Evolutionary conservation across 2,113 vertebrate genomes (phyloP), one percentile per base, ranked within the genome.

Genomic region (Cottus gobio): DNA sequence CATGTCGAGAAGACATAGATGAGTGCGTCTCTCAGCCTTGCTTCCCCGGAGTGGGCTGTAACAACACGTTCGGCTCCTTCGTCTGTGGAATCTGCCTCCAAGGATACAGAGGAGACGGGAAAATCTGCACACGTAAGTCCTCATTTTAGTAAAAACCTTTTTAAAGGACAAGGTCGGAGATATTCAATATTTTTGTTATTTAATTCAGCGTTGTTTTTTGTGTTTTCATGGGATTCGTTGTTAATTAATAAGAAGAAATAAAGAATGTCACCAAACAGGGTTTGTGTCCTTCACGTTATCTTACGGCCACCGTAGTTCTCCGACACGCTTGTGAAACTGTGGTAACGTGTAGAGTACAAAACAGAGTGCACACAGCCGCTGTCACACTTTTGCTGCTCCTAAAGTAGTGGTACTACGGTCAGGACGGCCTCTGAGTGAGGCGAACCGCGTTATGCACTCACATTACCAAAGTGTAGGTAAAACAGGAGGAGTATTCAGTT

Each of bases 51-150:
- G 94, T 92, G 13, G 64, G 88, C 67, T 99, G 97, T 71, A 89
- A 94, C 89, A 98, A 97, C 91, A 96, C 94, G 0, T 85, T 93
- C 52, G 96, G 96, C 52, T 97, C 96, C 62, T 98, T 97, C 77
- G 46, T 58, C 48, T 98, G 97, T 89, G 95, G 92, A 50, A 65
- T 81, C 3, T 98, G 96, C 72, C 96, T 97, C n/a, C 74, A 68
- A 20, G 96, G 95, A 67, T 92, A 93, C 80, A 76, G 81, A 15
- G 96, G 96, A 26, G 94, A 97, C 69, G 96, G 97, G 9, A 95
- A 79, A 31, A 92, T 15, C 20, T 97, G 97, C 77, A 88, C 18
- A 12, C 76, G 94, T 94, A 60, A 54, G 92, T 28, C 24, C 50
- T 50, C 44, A 1, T 46, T 15, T 46, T 2, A 18, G 13, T 44